Evolutionary conservation across 2,797 vertebrate species (phyloP), one percentile per base, ranked within the genome.

Genomic region (Micrastur ruficollis): DNA sequence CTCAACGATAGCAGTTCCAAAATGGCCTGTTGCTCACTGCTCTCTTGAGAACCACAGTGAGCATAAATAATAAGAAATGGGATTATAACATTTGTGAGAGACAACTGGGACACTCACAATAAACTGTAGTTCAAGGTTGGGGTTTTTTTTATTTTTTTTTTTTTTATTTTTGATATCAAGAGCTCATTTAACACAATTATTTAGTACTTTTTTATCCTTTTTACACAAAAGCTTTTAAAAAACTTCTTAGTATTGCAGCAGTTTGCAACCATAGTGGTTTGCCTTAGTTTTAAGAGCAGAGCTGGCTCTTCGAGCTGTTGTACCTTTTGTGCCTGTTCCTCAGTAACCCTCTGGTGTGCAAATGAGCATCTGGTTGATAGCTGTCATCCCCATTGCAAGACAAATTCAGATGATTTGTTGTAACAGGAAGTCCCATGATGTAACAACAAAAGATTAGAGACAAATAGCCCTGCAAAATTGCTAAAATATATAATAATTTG

Each of bases 161-260:
- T 70, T 80, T 59, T 12, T 15, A 15, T 2, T 80, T 83, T 81
- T 25, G 8, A 5, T n/a, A 40, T 59, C 25, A 82, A 63, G 8
- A 78, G 40, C 3, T 53, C 9, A 3, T 76, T 61, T 53, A 71
- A 34, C 6, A 63, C 2, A 80, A 44, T 56, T 70, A 61, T 67
- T 75, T 38, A 17, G 4, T 26, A 6, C 0, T 4, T 78, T 78
- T 42, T 1, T 53, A 70, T 23, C 0, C 19, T 42, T 66, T 81
- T 49, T 53, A 36, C 4, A 31, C 1, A 47, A 65, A 89, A 27
- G 8, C 6, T 40, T 75, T 46, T 3, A 17, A 19, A 11, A 36
- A 1, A 2, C 4, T 27, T 85, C 47, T 53, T 18, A 46, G 5
- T 16, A 26, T 53, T 63, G 6, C 15, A 61, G 9, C 0, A 0